Evolutionary conservation across 2,888 invertebrate genomes (phyloP).

Genomic region (Pollenia griseotomentosa): DNA sequence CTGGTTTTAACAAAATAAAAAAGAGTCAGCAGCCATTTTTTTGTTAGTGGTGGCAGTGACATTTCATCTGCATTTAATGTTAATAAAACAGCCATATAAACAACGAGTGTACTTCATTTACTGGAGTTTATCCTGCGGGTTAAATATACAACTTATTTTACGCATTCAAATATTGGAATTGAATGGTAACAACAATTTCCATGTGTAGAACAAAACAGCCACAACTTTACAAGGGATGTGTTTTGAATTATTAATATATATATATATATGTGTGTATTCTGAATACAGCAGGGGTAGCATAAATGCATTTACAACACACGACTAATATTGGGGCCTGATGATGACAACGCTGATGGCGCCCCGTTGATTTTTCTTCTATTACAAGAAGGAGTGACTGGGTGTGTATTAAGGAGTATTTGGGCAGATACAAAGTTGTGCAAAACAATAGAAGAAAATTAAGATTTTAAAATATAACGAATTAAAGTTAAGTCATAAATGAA

Average conservation of each 20-base stretch:
- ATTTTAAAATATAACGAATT: too few species aligned
- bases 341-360: conserved; percentile 15
- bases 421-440: background rate
- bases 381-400: background rate
- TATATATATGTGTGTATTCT: background rate
- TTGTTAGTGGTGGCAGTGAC: conserved; percentile 23
- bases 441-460: background rate
- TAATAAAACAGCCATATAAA: conserved; percentile 9
- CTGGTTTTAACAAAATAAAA: background rate
- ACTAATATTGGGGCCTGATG: conserved; percentile 13
- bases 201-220: conserved; percentile 1
- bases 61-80: conserved; percentile 55
- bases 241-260: conserved; percentile 26
- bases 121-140: conserved; percentile 46
- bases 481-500: too few species aligned
- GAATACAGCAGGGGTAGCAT: background rate
- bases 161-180: conserved; percentile 56
- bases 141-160: conserved; percentile 41
- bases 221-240: conserved; percentile 4
- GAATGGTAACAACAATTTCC: conserved; percentile 57
- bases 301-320: background rate
- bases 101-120: background rate
- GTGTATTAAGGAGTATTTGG: background rate
- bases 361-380: conserved; percentile 5
- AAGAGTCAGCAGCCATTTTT: conserved; percentile 3